Base-by-base conservation (phyloP, 2,113 vertebrate species). In the Cyanoderma ruficeps region DNA sequence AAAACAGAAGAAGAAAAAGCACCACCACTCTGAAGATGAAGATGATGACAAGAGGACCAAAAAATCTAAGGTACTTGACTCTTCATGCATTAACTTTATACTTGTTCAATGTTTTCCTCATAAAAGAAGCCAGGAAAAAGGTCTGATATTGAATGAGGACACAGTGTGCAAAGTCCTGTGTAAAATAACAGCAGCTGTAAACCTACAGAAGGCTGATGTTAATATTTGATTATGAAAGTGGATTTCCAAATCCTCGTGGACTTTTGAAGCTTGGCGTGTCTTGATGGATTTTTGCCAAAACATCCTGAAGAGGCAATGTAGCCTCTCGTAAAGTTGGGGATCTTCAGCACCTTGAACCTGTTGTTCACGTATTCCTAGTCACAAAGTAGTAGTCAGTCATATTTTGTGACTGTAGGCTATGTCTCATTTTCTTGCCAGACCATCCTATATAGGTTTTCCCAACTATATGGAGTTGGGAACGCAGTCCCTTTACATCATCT, bases 1-100 rank as follows among this genome's bases (percentile, higher is more conserved):
- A 95, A 99, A 99, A 57, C 98, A 99, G 81, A 99, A 98, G 93
- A 98, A 99, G 89, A 99, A 98, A 96, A 99, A 97, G 69, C 98
- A 97, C 27, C 98, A 98, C 81, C 98, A 98, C 49, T 98, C 98
- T 82, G 98, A 98, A 75, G 98, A 98, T 39, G 98, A 99, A n/a
- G 98, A 99, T n/a, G 98, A 98, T 35, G 97, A 97, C 57, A 98
- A 97, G 96, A 98, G 98, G 91, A 95, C 97, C 67, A 99, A 96
- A 97, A 99, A 98, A 89, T 97, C 98, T 61, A 99, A 99, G 98
- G 99, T 99, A 96, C 41, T 87, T 14, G 7, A 12, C 8, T 74
- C 25, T 64, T 61, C 7, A 15, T 81, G 15, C 25, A 11, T 60
- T 71, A 46, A 39, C 21, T 71, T 87, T 21, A 10, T 79, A 24